Evolutionary conservation across 2,888 invertebrate species (phyloP).

Genomic region (Lordiphosa fenestrarum): DNA sequence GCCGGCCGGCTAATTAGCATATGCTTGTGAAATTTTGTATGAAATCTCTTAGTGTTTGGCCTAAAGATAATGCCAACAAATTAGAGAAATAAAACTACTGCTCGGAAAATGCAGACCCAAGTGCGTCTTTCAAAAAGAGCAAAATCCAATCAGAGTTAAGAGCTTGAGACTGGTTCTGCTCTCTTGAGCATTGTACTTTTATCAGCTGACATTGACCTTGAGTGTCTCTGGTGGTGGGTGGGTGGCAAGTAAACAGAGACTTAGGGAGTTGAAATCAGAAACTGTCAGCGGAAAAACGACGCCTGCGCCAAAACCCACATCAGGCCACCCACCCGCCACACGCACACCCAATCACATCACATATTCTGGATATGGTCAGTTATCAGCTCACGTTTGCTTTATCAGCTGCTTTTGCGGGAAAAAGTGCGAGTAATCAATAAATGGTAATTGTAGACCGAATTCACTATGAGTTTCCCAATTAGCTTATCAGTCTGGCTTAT

Average conservation of each 20-base stretch:
- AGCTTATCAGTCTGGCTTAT: slow-evolving; percentile 1
- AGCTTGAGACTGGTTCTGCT: not conserved
- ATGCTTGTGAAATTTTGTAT: not conserved
- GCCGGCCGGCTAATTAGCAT: slow-evolving; percentile 45
- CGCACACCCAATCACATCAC: slow-evolving; percentile 8
- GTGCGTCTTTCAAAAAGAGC: too few relatives aligned
- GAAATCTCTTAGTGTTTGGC: too few relatives aligned
- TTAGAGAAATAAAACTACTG: too few relatives aligned
- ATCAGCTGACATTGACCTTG: slow-evolving; percentile 62
- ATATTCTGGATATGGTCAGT: slow-evolving; percentile 14
- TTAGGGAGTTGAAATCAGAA: not conserved
- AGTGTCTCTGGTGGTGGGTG: slow-evolving; percentile 1
- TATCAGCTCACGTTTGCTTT: slow-evolving; percentile 23
- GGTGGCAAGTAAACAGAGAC: slow-evolving; percentile 16
- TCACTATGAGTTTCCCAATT: slow-evolving; percentile 2
- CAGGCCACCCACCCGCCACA: slow-evolving; percentile 10
- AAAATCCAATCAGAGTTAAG: too few relatives aligned
- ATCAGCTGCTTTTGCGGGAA: slow-evolving; percentile 23
- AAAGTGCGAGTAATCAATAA: slow-evolving; percentile 31
- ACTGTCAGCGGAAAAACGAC: slow-evolving; percentile 1
- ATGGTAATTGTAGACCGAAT: slow-evolving; percentile 7
- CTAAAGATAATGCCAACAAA: too few relatives aligned
- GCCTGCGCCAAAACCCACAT: too few relatives aligned
- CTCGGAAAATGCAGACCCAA: too few relatives aligned
- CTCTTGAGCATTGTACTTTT: not conserved